Evolutionary conservation across 2,797 vertebrate genomes (phyloP).

Genomic region (Prunella strophiata): DNA sequence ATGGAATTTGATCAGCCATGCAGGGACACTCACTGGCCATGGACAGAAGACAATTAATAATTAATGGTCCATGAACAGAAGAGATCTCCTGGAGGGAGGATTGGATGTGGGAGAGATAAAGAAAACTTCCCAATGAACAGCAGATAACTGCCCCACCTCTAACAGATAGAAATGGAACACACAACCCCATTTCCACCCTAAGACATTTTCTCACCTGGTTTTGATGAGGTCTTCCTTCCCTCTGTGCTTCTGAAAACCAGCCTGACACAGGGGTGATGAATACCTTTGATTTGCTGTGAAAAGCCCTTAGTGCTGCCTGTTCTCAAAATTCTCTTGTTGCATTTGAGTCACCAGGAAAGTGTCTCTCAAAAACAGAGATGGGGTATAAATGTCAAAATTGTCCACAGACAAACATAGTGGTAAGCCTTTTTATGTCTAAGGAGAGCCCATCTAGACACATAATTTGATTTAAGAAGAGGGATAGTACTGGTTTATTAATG

Average conservation of each 20-base stretch:
- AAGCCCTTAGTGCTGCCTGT: background rate
- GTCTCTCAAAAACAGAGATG: background rate
- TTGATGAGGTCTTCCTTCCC: background rate
- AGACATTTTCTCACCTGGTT: background rate
- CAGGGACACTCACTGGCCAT: background rate
- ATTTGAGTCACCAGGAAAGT: background rate
- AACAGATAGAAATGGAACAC: accelerated
- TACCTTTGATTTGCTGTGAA: background rate
- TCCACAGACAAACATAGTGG: background rate
- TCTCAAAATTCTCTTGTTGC: background rate
- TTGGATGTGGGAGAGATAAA: background rate
- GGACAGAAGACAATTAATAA: too few species aligned
- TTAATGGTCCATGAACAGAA: too few species aligned
- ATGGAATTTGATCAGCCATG: background rate
- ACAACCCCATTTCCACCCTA: background rate
- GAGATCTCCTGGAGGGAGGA: background rate
- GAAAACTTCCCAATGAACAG: background rate
- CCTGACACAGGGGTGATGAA: background rate
- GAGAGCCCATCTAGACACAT: background rate
- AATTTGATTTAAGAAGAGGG: background rate
- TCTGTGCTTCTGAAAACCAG: background rate
- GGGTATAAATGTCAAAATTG: background rate
- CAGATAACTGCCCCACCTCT: background rate
- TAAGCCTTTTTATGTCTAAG: background rate
- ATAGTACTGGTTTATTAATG: background rate